These are phyloP conservation scores for Scolopax rusticola DNA, from an alignment of 2,797 vertebrate genomes.

Conservation along the genomic window DNA sequence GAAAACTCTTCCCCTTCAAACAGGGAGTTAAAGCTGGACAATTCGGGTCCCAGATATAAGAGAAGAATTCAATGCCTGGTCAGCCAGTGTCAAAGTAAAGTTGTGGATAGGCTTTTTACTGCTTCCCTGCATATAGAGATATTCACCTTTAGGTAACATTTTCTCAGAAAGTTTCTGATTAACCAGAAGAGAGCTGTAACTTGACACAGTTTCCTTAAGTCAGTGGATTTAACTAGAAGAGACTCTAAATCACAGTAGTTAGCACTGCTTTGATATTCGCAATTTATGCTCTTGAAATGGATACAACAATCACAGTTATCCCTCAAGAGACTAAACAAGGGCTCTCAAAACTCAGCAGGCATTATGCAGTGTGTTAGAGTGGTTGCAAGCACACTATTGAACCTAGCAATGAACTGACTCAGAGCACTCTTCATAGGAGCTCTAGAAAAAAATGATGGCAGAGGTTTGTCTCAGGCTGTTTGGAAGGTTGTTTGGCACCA, in stretches of 20 bases:
- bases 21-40: neutral
- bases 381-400: neutral
- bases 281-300: neutral
- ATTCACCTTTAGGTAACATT: neutral
- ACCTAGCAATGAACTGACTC: neutral
- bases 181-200: neutral
- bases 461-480: neutral
- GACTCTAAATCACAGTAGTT: neutral
- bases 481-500: neutral
- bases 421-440: neutral
- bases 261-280: slow-evolving; percentile 12
- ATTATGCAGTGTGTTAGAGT: neutral
- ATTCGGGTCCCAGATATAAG: neutral
- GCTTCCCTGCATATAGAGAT: neutral
- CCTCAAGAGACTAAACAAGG: neutral
- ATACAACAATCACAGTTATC: neutral
- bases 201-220: slow-evolving; percentile 24
- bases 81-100: neutral
- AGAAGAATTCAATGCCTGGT: neutral
- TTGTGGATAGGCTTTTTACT: neutral
- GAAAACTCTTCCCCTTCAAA: neutral
- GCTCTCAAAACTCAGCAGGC: slow-evolving; percentile 1
- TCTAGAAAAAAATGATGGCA: neutral
- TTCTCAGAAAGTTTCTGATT: neutral
- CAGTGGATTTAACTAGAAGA: neutral